These are phyloP conservation scores for Neopipo cinnamomea DNA, from an alignment of 2,113 vertebrate genomes.

Conservation along the genomic window DNA sequence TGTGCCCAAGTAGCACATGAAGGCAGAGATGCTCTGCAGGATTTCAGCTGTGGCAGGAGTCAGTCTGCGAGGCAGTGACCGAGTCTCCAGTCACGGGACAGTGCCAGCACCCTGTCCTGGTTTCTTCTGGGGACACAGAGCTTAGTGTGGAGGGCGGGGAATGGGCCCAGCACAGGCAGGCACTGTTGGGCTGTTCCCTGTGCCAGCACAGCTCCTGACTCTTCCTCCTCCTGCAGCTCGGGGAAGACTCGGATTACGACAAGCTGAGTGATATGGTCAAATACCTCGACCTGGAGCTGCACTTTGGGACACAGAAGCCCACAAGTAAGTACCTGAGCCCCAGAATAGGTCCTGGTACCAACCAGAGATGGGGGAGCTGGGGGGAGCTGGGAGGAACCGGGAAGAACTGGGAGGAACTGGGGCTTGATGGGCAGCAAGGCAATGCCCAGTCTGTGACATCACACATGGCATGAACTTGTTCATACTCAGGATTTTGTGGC, in stretches of 20 bases:
- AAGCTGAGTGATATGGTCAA: slow-evolving; percentile 99
- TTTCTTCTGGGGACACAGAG: neutral
- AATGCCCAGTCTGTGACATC: neutral
- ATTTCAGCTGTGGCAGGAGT: neutral
- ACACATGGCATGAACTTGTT: neutral
- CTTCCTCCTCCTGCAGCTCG: slow-evolving; percentile 72
- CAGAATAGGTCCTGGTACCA: neutral
- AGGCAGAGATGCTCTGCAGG: neutral
- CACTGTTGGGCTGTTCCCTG: neutral
- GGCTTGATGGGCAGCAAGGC: neutral
- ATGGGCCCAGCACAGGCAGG: neutral
- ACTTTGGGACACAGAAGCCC: slow-evolving; percentile 94
- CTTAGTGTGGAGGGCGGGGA: neutral
- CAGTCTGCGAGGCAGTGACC: rapidly evolving
- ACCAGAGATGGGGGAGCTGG: rapidly evolving
- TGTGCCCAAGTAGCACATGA: rapidly evolving
- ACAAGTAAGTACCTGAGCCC: slow-evolving; percentile 78
- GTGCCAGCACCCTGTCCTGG: neutral
- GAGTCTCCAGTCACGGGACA: neutral
- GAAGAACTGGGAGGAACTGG: neutral
- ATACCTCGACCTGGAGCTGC: slow-evolving; percentile 95
- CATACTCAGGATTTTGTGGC: neutral
- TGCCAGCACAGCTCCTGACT: neutral
- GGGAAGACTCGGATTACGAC: slow-evolving; percentile 93
- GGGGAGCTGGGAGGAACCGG: neutral